These are phyloP conservation scores for Physeter macrocephalus DNA, from an alignment of 2,113 vertebrate genomes.

Conservation along the genomic window DNA sequence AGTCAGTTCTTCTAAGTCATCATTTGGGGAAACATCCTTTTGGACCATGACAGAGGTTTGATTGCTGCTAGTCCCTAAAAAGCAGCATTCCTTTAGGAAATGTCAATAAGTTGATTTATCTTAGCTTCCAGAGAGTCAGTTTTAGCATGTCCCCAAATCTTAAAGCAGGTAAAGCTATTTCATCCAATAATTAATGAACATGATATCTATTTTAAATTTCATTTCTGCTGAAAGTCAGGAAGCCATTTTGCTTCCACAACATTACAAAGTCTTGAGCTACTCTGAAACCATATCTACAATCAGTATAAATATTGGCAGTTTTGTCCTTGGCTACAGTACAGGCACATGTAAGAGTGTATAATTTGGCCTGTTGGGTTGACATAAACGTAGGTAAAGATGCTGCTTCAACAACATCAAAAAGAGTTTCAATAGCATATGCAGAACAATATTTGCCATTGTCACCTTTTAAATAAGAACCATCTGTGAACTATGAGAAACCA, in stretches of 20 bases:
- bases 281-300: neutral
- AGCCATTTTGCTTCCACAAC: neutral
- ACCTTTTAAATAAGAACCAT: neutral
- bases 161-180: no score
- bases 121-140: no score
- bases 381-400: neutral
- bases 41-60: no score
- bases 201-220: no score
- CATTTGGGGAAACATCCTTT: no score
- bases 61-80: no score
- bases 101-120: no score
- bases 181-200: no score
- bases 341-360: neutral
- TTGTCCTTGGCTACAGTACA: neutral
- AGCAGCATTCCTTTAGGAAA: no score
- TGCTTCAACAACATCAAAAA: neutral
- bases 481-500: neutral
- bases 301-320: neutral
- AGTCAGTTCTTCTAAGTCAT: no score
- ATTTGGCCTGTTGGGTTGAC: neutral
- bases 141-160: no score
- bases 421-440: neutral
- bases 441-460: neutral
- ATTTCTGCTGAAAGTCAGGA: neutral
- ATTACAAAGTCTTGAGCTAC: neutral